Percentiles rank a stretch among this genome's conserved stretches.
These are phyloP conservation scores for Campodea augens DNA, from an alignment of 1,140 invertebrate genomes.

Conservation along the genomic window DNA sequence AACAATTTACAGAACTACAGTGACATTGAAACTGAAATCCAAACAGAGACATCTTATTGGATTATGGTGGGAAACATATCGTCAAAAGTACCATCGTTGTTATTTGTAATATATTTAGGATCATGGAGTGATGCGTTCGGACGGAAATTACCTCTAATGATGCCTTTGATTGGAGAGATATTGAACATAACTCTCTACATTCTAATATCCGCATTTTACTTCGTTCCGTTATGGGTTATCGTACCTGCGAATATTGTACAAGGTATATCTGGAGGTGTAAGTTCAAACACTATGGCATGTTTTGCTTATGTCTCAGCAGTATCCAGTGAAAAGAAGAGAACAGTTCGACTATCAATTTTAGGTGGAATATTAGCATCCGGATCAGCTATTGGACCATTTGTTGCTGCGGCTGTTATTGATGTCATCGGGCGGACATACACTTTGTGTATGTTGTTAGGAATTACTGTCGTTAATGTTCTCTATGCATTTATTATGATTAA, in stretches of 20 bases:
- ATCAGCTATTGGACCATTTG: constrained; percentile 20
- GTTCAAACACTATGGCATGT: constrained; percentile 23
- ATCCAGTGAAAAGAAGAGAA: constrained; percentile 19
- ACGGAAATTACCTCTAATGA: constrained; percentile 24
- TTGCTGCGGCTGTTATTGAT: background rate
- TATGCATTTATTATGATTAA: background rate
- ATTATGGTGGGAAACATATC: constrained; percentile 22
- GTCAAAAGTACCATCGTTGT: constrained; percentile 22
- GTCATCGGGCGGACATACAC: background rate
- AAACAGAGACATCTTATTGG: constrained; percentile 22
- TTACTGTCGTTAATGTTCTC: background rate
- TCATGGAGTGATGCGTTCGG: constrained; percentile 21
- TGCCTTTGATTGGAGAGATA: constrained; percentile 24
- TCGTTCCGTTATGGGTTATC: constrained; percentile 18
- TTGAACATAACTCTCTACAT: constrained; percentile 22
- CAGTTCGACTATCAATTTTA: constrained; percentile 24
- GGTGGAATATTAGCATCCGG: constrained; percentile 29
- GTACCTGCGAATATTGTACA: constrained; percentile 22
- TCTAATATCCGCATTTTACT: constrained; percentile 19
- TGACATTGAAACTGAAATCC: constrained; percentile 18
- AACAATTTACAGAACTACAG: constrained; percentile 16
- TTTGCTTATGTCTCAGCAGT: constrained; percentile 28
- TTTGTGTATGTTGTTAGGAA: background rate
- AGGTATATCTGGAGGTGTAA: constrained; percentile 25
- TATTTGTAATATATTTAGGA: constrained; percentile 18